phyloP scores from a whole-genome alignment of 2,113 vertebrate genomes.

The Australoheros scitulus region DNA sequence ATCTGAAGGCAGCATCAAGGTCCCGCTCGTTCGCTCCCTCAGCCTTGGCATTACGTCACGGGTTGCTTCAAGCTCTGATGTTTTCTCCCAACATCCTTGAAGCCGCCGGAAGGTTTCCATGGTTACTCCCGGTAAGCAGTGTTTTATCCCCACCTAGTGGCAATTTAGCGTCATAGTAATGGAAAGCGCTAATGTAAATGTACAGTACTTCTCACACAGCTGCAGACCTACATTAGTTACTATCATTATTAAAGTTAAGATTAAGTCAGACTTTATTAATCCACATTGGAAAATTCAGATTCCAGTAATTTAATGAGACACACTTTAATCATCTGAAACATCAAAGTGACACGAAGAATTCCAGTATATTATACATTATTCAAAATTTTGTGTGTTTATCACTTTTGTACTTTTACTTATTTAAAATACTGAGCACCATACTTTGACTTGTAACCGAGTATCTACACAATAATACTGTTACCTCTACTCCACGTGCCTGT shows the following conservation, averaged over 20 bases:
- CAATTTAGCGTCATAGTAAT: background rate
- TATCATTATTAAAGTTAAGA: too few relatives aligned
- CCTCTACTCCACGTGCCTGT: too few relatives aligned
- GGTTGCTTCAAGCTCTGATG: conserved; percentile 28
- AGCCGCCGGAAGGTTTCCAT: conserved; percentile 73
- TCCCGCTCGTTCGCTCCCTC: conserved; percentile 57
- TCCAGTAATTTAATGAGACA: background rate
- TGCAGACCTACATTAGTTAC: background rate
- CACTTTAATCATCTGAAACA: background rate
- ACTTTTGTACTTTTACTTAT: background rate
- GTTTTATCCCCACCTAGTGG: conserved; percentile 60
- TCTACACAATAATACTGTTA: too few relatives aligned
- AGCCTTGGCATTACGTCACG: conserved; percentile 77
- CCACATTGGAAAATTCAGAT: background rate
- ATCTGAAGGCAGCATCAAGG: conserved; percentile 44
- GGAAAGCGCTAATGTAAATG: background rate
- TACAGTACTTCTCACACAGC: too few relatives aligned
- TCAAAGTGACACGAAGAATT: background rate
- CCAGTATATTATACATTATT: background rate
- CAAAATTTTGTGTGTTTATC: background rate
- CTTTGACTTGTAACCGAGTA: too few relatives aligned
- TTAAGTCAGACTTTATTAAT: background rate
- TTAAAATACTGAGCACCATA: background rate
- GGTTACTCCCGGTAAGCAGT: conserved; percentile 39
- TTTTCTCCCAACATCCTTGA: conserved; percentile 60